phyloP scores from a whole-genome alignment of 2,888 invertebrate species.

The Acleris holmiana region DNA sequence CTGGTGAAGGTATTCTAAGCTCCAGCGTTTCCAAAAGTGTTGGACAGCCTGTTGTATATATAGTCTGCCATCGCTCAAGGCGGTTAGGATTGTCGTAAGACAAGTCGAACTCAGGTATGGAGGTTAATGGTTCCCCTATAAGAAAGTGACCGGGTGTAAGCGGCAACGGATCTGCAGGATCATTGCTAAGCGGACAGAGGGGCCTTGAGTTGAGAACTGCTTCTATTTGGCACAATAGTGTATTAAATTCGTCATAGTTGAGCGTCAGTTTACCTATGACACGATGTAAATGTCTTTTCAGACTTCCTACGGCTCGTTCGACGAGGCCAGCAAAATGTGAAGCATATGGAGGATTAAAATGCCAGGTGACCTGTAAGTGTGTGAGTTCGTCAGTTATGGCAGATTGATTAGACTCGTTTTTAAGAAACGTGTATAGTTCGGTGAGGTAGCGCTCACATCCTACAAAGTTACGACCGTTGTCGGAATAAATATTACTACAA shows the following conservation, averaged over 20 bases:
- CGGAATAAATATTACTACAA: too few species aligned
- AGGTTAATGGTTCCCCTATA: conserved; percentile 9
- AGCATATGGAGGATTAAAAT: too few species aligned
- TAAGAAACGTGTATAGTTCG: too few species aligned
- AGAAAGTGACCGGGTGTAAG: conserved; percentile 20
- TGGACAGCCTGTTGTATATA: conserved; percentile 6
- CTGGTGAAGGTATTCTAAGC: too few species aligned
- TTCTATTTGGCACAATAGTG: neutral
- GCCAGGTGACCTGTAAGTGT: too few species aligned
- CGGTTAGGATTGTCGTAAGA: conserved; percentile 6
- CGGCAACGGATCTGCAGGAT: neutral
- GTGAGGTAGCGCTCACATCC: neutral
- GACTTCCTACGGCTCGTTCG: neutral
- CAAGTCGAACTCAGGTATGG: neutral
- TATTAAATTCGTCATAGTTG: conserved; percentile 2
- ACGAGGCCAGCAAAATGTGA: too few species aligned
- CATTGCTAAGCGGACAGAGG: neutral
- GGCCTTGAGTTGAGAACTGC: conserved; percentile 2
- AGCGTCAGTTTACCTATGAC: conserved; percentile 1
- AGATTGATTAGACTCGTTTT: too few species aligned
- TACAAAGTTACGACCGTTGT: too few species aligned
- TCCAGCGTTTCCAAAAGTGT: conserved; percentile 22
- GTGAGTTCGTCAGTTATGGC: neutral
- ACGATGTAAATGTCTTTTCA: neutral
- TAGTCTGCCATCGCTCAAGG: conserved; percentile 4